Evolutionary conservation across 2,113 vertebrate genomes (phyloP).

Genomic region (Apteryx owenii): DNA sequence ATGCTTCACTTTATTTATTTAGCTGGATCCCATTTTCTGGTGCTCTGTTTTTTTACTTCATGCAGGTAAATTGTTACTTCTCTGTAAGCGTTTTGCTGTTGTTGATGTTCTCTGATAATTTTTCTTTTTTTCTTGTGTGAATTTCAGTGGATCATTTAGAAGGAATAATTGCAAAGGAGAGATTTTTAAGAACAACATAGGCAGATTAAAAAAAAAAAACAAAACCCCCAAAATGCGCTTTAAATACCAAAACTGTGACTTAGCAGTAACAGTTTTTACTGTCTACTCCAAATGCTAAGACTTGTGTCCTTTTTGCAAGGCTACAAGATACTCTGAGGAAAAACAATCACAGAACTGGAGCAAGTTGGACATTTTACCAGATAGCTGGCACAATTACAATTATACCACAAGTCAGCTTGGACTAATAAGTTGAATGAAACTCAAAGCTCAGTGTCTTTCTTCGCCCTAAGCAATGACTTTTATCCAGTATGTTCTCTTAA

Average conservation of each 20-base stretch:
- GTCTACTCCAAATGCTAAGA: background rate
- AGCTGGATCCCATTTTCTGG: background rate
- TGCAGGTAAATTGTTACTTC: background rate
- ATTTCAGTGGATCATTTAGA: background rate
- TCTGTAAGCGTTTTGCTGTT: background rate
- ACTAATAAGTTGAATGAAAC: constrained; percentile 59
- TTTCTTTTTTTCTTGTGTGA: background rate
- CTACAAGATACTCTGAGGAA: background rate
- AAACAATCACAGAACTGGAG: background rate
- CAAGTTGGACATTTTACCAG: constrained; percentile 18
- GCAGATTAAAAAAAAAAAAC: background rate
- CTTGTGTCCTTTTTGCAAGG: background rate
- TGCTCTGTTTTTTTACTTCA: background rate
- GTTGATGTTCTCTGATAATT: background rate
- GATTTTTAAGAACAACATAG: background rate
- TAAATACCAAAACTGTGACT: background rate
- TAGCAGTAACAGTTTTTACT: background rate
- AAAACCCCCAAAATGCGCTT: background rate
- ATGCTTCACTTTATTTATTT: background rate
- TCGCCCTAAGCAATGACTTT: constrained; percentile 50
- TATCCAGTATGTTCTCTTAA: constrained; percentile 56
- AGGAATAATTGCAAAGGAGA: background rate
- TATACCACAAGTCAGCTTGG: constrained; percentile 55
- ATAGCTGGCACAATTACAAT: constrained; percentile 34
- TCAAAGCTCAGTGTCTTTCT: constrained; percentile 46